Evolutionary conservation across 2,888 invertebrate species (phyloP).

Genomic region (Chymomyza amoena): DNA sequence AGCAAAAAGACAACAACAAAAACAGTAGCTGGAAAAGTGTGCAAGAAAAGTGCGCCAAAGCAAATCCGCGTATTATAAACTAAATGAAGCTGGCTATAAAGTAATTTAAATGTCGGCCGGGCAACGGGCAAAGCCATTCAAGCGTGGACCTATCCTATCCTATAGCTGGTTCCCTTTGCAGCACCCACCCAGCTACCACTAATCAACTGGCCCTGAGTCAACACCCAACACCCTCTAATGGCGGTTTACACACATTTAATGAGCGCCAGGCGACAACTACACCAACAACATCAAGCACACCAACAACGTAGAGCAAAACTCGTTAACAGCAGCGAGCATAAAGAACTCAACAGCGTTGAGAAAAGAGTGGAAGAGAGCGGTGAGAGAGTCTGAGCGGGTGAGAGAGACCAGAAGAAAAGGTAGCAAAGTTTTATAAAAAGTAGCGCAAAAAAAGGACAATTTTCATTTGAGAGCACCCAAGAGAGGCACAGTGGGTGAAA

Average conservation of each 20-base stretch:
- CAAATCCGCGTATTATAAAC: slow-evolving; percentile 49
- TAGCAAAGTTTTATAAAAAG: slow-evolving; percentile 42
- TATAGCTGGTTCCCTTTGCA: too few relatives aligned
- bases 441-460: slow-evolving; percentile 28
- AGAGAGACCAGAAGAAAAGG: slow-evolving; percentile 33
- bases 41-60: slow-evolving; percentile 4
- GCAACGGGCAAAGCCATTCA: slow-evolving; percentile 13
- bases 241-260: slow-evolving; percentile 56
- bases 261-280: slow-evolving; percentile 18
- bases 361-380: background rate
- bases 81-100: slow-evolving; percentile 64
- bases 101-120: slow-evolving; percentile 61
- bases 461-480: slow-evolving; percentile 39
- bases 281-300: background rate
- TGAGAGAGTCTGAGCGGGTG: background rate
- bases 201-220: background rate
- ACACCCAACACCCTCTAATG: slow-evolving; percentile 22
- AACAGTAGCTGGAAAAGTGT: slow-evolving; percentile 2
- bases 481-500: background rate
- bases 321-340: slow-evolving; percentile 39
- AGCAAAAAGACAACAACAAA: too few relatives aligned
- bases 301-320: slow-evolving; percentile 18
- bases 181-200: too few relatives aligned
- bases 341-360: slow-evolving; percentile 26
- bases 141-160: background rate